Evolutionary conservation across 2,888 invertebrate genomes (phyloP).

Genomic region (Pardosa pseudoannulata): DNA sequence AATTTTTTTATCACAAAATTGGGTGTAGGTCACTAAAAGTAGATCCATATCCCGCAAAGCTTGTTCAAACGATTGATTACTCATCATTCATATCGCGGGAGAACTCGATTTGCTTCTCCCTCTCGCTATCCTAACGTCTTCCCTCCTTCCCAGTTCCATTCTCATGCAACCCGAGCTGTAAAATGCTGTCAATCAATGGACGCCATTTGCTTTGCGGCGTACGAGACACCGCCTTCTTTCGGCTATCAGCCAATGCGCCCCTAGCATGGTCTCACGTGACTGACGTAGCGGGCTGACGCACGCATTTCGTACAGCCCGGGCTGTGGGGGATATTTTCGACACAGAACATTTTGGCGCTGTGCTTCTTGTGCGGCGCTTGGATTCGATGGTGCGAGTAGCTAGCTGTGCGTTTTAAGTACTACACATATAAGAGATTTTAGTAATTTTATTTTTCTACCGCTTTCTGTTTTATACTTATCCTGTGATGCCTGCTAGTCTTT

Average conservation of each 20-base stretch:
- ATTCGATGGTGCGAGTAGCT: conserved; percentile 66
- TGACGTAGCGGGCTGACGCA: conserved; percentile 66
- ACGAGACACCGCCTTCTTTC: conserved; percentile 21
- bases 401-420: conserved; percentile 53
- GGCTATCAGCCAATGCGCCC: conserved; percentile 6
- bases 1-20: too few relatives aligned
- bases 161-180: conserved; percentile 30
- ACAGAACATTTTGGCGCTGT: conserved; percentile 61
- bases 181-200: conserved; percentile 58
- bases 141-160: conserved; percentile 14
- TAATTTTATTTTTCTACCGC: conserved; percentile 59
- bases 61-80: conserved; percentile 25
- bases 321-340: conserved; percentile 59
- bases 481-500: conserved; percentile 87
- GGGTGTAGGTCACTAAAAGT: neutral
- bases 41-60: conserved; percentile 2
- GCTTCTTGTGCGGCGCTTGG: conserved; percentile 41
- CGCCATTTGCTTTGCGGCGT: conserved; percentile 45
- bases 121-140: conserved; percentile 5
- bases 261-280: conserved; percentile 35
- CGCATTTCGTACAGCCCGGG: conserved; percentile 58
- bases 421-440: conserved; percentile 43
- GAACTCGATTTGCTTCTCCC: conserved; percentile 17
- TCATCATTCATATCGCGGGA: conserved; percentile 24
- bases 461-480: conserved; percentile 63